Evolutionary conservation across 2,113 vertebrate species (phyloP), one percentile per base, ranked within the genome.

Genomic region (Burhinus oedicnemus): DNA sequence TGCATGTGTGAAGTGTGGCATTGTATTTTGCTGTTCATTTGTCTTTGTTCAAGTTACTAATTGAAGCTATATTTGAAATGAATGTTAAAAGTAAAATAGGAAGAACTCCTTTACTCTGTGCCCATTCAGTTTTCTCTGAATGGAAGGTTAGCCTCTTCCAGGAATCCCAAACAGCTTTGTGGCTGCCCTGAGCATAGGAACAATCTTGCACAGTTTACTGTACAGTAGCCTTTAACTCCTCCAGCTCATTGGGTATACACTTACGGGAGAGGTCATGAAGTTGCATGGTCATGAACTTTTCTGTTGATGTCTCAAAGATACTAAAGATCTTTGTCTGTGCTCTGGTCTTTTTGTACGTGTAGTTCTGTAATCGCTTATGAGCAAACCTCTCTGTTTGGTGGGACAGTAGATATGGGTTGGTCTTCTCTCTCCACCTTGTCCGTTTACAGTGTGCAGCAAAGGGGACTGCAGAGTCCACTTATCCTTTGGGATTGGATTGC

Each of bases 221-320:
- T 30, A 14, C 8, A 14, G 20, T 8, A 58, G 52, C 44, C 15
- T 58, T 61, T 42, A 87, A 54, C 27, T 83, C 17, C 38, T 75
- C 11, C 29, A 72, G 18, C 8, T 75, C 3, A 0, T 2, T 75
- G 32, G 22, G 21, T 6, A 40, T 69, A 29, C 23, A 1, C 11
- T 44, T 23, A 44, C 2, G 15, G 64, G 25, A 58, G 42, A 52
- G 26, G 38, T 55, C 1, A 0, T 36, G 34, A 52, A 55, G 32
- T 38, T 76, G 29, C 12, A 15, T 44, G 6, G 11, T 9, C 57
- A 3, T 27, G 42, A 21, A 13, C 27, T 23, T 29, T 68, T 51
- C 42, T 44, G 14, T 51, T 22, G 13, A 29, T 29, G 18, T 22
- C 42, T 81, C 36, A 44, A 27, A 66, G 40, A 22, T 19, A 42